Percentiles rank a stretch among this genome's conserved stretches.
Conservation (phyloP, 2,797 vertebrate species). For the Muscicapa striata region DNA sequence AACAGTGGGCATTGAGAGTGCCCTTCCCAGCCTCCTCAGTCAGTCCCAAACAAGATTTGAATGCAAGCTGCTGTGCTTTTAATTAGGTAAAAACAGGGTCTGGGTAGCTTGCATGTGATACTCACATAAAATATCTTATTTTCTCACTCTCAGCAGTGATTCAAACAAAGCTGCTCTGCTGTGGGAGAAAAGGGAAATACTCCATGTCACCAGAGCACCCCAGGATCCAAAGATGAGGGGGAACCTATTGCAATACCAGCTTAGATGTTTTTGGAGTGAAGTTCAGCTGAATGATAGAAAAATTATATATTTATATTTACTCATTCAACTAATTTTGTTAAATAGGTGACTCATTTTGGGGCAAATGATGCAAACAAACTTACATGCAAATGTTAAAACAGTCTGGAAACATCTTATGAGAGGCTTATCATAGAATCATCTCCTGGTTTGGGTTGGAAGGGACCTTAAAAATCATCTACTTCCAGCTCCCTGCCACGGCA, state of each 20-base stretch:
- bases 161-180: neutral
- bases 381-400: neutral
- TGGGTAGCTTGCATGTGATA: neutral
- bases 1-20: neutral
- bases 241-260: neutral
- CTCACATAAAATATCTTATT: neutral
- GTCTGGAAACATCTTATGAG: neutral
- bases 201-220: neutral
- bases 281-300: neutral
- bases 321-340: neutral
- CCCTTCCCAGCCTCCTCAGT: neutral
- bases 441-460: neutral
- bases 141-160: neutral
- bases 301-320: neutral
- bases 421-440: neutral
- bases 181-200: neutral
- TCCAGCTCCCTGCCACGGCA: neutral
- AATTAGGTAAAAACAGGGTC: neutral
- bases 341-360: neutral
- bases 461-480: neutral
- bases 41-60: neutral
- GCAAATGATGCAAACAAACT: neutral
- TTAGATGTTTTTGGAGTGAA: neutral
- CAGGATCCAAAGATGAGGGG: neutral
- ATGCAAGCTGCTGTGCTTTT: neutral